Conservation (phyloP, 2,797 vertebrate genomes). For the Premnoplex brunnescens region DNA sequence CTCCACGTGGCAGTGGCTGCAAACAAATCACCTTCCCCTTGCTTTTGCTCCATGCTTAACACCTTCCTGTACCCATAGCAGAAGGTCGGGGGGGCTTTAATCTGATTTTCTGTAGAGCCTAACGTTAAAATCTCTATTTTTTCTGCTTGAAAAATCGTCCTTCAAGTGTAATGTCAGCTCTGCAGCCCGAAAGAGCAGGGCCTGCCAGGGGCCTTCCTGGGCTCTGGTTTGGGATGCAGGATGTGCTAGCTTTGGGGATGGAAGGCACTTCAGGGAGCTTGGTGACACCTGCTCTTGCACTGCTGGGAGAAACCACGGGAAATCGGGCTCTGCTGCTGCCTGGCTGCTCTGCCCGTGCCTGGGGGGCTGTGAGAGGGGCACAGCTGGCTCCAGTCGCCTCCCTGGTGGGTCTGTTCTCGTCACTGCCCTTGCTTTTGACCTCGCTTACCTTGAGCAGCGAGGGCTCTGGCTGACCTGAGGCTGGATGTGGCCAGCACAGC, state of each 20-base stretch:
- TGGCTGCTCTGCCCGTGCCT: not conserved
- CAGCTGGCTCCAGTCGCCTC: not conserved
- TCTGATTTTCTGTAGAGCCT: not conserved
- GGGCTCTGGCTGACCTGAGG: fast-evolving
- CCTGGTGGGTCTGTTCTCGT: not conserved
- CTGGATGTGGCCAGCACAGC: fast-evolving
- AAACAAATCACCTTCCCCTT: fast-evolving
- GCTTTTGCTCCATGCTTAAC: not conserved
- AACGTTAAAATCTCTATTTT: not conserved
- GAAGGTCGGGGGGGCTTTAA: not conserved
- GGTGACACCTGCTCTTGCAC: not conserved
- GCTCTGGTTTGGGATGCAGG: not conserved
- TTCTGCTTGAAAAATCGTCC: not conserved
- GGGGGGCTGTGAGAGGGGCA: not conserved
- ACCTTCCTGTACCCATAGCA: fast-evolving
- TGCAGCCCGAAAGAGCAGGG: not conserved
- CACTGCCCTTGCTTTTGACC: not conserved
- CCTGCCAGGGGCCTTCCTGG: not conserved
- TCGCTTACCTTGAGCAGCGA: not conserved
- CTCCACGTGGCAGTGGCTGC: not conserved
- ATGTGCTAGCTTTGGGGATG: not conserved
- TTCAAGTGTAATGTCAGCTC: fast-evolving
- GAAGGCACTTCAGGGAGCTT: not conserved
- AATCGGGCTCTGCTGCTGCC: not conserved
- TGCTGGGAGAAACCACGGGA: fast-evolving